Base-by-base conservation (phyloP, 2,888 invertebrate species). In the Scaptomyza reducta region DNA sequence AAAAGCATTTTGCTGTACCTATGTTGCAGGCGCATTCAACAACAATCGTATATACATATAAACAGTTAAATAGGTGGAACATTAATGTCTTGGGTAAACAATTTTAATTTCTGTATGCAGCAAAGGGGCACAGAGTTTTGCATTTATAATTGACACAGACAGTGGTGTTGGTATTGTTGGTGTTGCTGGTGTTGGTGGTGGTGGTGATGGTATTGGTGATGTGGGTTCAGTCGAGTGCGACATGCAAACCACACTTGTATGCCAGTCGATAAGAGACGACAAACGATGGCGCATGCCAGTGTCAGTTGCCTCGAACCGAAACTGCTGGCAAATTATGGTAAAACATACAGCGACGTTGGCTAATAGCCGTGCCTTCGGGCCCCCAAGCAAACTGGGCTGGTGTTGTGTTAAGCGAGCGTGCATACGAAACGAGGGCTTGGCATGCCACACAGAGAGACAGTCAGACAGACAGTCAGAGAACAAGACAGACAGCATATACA, bases 41-140 rank as follows among this genome's bases (percentile, higher is more conserved):
- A 56, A 56, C 60, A 77, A 63, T 62, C 11, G 16, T 42, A 38
- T 29, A 46, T 16, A 11, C 6, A 9, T 22, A 22, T 35, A 25
- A 22, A 54, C 16, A 40, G 16, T 18, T 47, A 57, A 71, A 72
- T 60, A 71, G 51, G 53, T 66, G 68, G 42, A 66, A 66, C 82
- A 76, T 77, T 77, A 80, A 82, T 86, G 78, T 74, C 87, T 84
- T 86, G 78, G 84, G 87, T 87, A 83, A 83, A 83, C 82, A 83
- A 83, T 83, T 83, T 87, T 87, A 83, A 83, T 84, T 87, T 87
- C 47, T 60, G 42, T 31, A 58, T 59, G 38, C 44, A 55, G 54
- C 49, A 46, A 63, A 44, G 64, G 56, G 62, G 41, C 60, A 46
- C 56, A 54, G 63, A 65, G 82, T 68, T 71, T 74, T 79, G 71